Conservation (phyloP, 2,888 invertebrate species). For the Aphelenchoides bicaudatus region DNA sequence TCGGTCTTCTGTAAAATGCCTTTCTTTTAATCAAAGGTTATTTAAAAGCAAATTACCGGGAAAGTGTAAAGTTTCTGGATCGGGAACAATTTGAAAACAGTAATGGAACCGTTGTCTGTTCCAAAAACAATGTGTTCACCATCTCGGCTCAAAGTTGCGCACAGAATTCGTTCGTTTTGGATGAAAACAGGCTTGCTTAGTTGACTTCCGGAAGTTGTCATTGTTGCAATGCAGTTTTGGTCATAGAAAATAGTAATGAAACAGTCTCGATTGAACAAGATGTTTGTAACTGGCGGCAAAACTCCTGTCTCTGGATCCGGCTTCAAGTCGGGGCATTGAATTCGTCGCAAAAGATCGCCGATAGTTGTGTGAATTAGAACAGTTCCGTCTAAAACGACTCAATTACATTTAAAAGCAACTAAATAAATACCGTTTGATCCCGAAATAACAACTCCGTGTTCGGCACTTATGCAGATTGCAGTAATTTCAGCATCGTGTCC, state of each 20-base stretch:
- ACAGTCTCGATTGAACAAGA: conserved; percentile 81
- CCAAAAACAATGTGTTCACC: conserved; percentile 98
- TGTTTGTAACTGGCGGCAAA: conserved; percentile 33
- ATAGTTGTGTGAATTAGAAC: conserved; percentile 95
- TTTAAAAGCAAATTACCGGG: conserved; percentile 72
- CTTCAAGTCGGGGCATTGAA: conserved; percentile 65
- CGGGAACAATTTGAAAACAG: conserved; percentile 96
- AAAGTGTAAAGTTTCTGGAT: conserved; percentile 93
- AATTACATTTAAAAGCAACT: conserved; percentile 4
- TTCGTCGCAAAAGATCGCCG: conserved; percentile 87
- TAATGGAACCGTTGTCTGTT: conserved; percentile 91
- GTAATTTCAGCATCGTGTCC: conserved; percentile 95
- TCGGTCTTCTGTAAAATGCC: conserved; percentile 46
- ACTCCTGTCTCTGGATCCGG: conserved; percentile 5
- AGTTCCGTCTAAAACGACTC: conserved; percentile 75
- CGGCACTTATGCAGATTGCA: conserved; percentile 92
- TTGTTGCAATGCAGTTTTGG: conserved; percentile 41
- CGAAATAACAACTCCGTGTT: conserved; percentile 92
- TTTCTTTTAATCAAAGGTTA: not conserved
- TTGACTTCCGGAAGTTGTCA: conserved; percentile 49
- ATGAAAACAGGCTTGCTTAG: conserved; percentile 34
- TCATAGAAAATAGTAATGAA: conserved; percentile 85
- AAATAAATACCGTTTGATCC: conserved; percentile 73
- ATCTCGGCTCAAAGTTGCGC: conserved; percentile 75
- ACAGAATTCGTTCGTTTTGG: conserved; percentile 31